These are phyloP conservation scores for Alexandromys fortis DNA, from an alignment of 2,113 vertebrate genomes.

Conservation along the genomic window DNA sequence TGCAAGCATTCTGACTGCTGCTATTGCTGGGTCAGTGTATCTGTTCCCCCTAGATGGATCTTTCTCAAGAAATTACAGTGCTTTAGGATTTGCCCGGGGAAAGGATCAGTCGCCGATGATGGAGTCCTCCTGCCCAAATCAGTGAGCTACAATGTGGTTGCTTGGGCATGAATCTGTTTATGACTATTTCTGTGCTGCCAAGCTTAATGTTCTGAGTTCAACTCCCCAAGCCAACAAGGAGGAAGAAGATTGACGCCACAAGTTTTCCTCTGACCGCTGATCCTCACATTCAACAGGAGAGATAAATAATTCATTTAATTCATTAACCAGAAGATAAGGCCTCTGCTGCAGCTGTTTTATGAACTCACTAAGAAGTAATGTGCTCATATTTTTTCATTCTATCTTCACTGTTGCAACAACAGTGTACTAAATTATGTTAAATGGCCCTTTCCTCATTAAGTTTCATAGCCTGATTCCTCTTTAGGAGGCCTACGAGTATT, in stretches of 20 bases:
- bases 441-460: background rate
- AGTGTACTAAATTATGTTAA: conserved; percentile 1
- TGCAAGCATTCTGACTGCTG: background rate
- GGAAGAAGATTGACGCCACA: background rate
- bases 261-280: background rate
- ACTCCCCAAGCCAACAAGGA: background rate
- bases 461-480: background rate
- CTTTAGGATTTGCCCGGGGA: background rate
- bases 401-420: background rate
- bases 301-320: background rate
- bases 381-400: background rate
- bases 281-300: background rate
- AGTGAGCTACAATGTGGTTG: background rate
- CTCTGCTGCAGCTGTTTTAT: background rate
- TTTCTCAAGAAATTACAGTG: background rate
- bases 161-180: background rate
- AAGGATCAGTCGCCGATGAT: background rate
- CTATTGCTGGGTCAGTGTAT: background rate
- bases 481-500: background rate
- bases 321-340: conserved; percentile 41
- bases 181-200: background rate
- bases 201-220: background rate
- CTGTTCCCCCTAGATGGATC: background rate
- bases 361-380: background rate
- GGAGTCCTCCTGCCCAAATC: conserved; percentile 5